Conservation (phyloP, 1,140 invertebrate genomes). For the Schlechtendalia chinensis region DNA sequence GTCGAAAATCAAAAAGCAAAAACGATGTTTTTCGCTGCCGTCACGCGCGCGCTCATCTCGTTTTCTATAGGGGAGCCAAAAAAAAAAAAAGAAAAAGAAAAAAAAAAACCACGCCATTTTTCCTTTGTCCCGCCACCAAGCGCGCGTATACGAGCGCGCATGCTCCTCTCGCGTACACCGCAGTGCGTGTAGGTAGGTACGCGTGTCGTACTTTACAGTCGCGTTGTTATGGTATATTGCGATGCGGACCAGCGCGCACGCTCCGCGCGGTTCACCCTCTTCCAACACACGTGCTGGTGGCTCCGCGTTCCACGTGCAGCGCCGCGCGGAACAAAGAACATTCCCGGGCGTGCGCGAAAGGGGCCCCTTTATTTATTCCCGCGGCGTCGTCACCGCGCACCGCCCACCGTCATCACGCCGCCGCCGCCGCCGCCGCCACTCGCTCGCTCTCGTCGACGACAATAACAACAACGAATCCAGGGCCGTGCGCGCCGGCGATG, state of each 20-base stretch:
- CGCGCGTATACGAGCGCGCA: slow-evolving; percentile 1
- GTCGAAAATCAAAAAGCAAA: no score
- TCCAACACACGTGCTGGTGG: slow-evolving; percentile 35
- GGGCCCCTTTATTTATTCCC: slow-evolving; percentile 15
- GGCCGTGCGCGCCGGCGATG: no score
- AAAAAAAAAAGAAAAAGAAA: no score
- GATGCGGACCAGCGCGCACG: slow-evolving; percentile 42
- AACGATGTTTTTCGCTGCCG: not conserved
- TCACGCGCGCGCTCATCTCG: not conserved
- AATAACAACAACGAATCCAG: not conserved
- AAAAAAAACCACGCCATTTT: slow-evolving; percentile 17
- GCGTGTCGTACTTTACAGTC: not conserved
- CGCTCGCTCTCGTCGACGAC: not conserved
- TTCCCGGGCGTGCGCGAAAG: slow-evolving; percentile 43
- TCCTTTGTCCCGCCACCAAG: slow-evolving; percentile 22
- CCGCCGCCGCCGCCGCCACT: not conserved
- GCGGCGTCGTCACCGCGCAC: not conserved
- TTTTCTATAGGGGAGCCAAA: not conserved
- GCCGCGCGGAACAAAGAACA: slow-evolving; percentile 35
- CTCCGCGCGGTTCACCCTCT: slow-evolving; percentile 33
- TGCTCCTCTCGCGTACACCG: not conserved
- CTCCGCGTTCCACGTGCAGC: slow-evolving; percentile 37
- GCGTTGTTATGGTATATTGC: slow-evolving; percentile 33
- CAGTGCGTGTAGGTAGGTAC: no score
- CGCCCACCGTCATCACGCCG: not conserved